A percentile compares a stretch with the other conserved stretches of the same genome.
phyloP scores from a whole-genome alignment of 2,797 vertebrate species.

The Saxicola maurus region DNA sequence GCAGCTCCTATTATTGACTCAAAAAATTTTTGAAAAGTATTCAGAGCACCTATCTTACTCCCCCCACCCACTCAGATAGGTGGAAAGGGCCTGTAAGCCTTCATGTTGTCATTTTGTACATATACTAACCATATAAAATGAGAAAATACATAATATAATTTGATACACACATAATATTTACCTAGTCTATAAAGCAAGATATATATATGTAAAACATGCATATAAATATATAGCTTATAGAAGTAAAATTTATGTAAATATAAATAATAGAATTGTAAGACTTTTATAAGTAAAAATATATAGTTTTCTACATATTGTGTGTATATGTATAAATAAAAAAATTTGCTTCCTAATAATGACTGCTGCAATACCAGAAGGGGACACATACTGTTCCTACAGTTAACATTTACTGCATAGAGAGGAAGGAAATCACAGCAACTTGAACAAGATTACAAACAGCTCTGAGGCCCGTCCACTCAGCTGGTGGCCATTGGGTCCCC shows the following conservation, averaged over 20 bases:
- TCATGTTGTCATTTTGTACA: background rate
- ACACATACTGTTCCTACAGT: background rate
- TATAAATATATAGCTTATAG: background rate
- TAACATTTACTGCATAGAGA: background rate
- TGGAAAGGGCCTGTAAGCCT: background rate
- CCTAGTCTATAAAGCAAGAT: background rate
- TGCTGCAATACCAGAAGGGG: background rate
- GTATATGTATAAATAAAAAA: background rate
- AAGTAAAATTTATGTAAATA: background rate
- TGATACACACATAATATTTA: background rate
- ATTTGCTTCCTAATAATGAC: background rate
- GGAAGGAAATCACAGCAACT: background rate
- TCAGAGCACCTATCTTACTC: background rate
- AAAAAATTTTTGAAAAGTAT: background rate
- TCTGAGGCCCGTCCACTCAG: fast-evolving
- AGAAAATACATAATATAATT: background rate
- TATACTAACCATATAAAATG: background rate
- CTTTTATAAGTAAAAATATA: background rate
- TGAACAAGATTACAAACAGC: background rate
- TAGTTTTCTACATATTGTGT: background rate
- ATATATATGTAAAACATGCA: background rate
- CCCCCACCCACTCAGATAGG: background rate
- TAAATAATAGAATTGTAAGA: background rate
- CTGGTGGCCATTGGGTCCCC: too few relatives aligned
- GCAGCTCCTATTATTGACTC: background rate